Evolutionary conservation across 2,888 invertebrate genomes (phyloP), one percentile per base, ranked within the genome.

Genomic region (Drosophila austrosaltans): DNA sequence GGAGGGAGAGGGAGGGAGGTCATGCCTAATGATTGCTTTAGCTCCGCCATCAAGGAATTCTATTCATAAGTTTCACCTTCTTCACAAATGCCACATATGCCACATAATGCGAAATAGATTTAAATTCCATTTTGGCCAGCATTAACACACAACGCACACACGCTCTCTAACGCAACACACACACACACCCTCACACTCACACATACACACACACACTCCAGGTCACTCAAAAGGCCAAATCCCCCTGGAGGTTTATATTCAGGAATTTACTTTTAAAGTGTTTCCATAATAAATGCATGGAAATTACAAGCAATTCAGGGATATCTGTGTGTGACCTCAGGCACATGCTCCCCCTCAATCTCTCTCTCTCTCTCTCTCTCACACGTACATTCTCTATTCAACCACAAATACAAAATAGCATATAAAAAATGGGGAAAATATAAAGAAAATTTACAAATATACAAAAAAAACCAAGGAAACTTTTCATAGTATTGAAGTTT

Each of bases 201-300:
- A 10, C 48, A 48, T 16, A 20, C 44, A 44, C 20, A 20, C 20
- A 20, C 89, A 36, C 16, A 16, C 16, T 16, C 16, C 42, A 70
- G 78, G 82, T 87, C 87, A 76, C 89, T 78, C 62, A 70, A 63
- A 63, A 54, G 61, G 25, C 28, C 30, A 8, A 39, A 16, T 16
- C 12, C 71, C 70, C 89, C 77, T 80, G 8, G n/a, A 88, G 25
- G 10, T 48, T 48, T 48, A 64, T 88, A 77, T 62, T 7, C 16
- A 22, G 20, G 58, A 89, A 81, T 77, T 82, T 82, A 85, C 88
- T 87, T 87, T 82, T 76, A 80, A 85, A 89, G 89, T 86, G 87
- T 86, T 89, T 71, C 61, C 40, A 32, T 80, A 80, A 82, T 66
- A 83, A 85, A 88, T 87, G 72, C 85, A 89, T 82, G 73, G 69